phyloP scores from a whole-genome alignment of 1,140 invertebrate species.

The Orius insidiosus region DNA sequence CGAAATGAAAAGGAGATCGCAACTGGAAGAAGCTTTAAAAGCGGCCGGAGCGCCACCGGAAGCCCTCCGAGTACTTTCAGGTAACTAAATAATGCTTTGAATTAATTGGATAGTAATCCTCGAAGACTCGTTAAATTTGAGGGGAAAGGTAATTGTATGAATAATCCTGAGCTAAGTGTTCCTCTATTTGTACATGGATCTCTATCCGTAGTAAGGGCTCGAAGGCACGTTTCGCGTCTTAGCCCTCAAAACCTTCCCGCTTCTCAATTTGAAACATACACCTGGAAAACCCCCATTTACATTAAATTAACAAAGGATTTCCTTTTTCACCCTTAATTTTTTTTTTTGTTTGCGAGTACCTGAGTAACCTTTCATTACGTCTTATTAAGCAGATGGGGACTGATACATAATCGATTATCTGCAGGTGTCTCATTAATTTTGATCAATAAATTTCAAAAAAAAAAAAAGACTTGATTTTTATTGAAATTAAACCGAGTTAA shows the following conservation, averaged over 20 bases:
- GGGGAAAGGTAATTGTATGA: no score
- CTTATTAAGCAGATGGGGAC: no score
- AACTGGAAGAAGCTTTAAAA: constrained; percentile 62
- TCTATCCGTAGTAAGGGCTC: not conserved
- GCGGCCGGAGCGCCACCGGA: constrained; percentile 54
- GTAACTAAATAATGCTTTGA: constrained; percentile 29
- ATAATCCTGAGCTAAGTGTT: no score
- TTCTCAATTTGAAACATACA: not conserved
- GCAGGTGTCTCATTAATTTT: no score
- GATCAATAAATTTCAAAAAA: no score
- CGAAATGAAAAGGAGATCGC: constrained; percentile 54
- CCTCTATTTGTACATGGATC: no score
- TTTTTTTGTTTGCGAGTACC: not conserved
- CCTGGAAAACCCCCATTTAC: constrained; percentile 2
- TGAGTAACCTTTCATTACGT: not conserved
- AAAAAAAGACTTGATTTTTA: no score
- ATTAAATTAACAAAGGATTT: constrained; percentile 6
- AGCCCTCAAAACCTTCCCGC: not conserved
- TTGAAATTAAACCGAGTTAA: no score
- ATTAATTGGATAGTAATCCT: no score
- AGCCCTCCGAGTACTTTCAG: constrained; percentile 57
- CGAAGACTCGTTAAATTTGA: not conserved
- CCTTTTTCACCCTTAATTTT: constrained; percentile 1
- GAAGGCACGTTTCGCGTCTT: not conserved
- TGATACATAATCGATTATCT: no score